Conservation (phyloP, 2,113 vertebrate species). For the Collichthys lucidus region DNA sequence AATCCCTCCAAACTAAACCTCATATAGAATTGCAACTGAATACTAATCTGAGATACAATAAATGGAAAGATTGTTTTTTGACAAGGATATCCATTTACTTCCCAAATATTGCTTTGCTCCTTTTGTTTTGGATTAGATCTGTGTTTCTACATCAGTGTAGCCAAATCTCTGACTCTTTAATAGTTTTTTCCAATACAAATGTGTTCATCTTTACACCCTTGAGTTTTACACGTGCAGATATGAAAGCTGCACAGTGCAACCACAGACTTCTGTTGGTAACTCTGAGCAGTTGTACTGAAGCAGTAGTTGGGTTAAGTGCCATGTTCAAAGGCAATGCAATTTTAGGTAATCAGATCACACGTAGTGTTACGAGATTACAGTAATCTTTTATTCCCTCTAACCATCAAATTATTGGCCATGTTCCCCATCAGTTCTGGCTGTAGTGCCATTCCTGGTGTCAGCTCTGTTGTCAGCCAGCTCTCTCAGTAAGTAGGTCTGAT, state of each 20-base stretch:
- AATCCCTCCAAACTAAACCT: too few species aligned
- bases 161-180: neutral
- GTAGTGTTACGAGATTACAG: constrained; percentile 33
- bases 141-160: neutral
- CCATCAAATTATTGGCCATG: constrained; percentile 31
- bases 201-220: neutral
- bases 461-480: constrained; percentile 54
- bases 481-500: constrained; percentile 64
- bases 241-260: constrained; percentile 1
- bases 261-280: neutral
- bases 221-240: neutral
- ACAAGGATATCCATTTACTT: neutral
- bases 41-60: too few species aligned
- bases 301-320: neutral
- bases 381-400: constrained; percentile 42
- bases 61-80: neutral
- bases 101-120: neutral
- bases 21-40: too few species aligned
- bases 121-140: neutral
- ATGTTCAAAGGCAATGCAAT: constrained; percentile 37
- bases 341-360: constrained; percentile 51
- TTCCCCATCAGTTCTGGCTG: constrained; percentile 39
- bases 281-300: neutral
- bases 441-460: constrained; percentile 31
- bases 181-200: neutral